Evolutionary conservation across 2,888 invertebrate genomes (phyloP).

Genomic region (Trichogramma evanescens): DNA sequence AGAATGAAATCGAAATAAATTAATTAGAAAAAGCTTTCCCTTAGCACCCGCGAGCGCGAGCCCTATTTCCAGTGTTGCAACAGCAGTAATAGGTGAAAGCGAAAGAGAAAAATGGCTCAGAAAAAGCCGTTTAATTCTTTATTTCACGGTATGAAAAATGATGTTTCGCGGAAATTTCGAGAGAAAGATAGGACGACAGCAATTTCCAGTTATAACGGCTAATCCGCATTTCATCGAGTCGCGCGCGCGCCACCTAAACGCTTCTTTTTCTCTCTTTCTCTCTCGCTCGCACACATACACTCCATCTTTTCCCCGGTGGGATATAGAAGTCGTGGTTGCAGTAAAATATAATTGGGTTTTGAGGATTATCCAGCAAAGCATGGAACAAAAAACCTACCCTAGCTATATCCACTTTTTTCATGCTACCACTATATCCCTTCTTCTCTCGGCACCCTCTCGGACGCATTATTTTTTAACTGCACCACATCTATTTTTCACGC

Average conservation of each 20-base stretch:
- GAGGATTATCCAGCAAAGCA: slow-evolving; percentile 41
- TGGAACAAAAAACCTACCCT: slow-evolving; percentile 27
- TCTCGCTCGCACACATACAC: slow-evolving; percentile 42
- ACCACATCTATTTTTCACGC: too few relatives aligned
- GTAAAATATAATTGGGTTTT: slow-evolving; percentile 48
- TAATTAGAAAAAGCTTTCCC: slow-evolving; percentile 5
- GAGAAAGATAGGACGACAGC: slow-evolving; percentile 31
- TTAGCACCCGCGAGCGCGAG: background rate
- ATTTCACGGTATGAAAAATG: slow-evolving; percentile 20
- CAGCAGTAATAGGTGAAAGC: background rate
- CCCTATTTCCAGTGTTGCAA: too few relatives aligned
- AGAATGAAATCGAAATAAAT: slow-evolving; percentile 10
- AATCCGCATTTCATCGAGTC: slow-evolving; percentile 46
- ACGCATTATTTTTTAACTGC: background rate
- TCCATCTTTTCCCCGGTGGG: slow-evolving; percentile 20
- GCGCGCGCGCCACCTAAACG: slow-evolving; percentile 12
- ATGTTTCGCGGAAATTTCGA: slow-evolving; percentile 22
- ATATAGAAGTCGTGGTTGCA: slow-evolving; percentile 46
- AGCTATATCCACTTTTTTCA: background rate
- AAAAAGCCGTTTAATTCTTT: slow-evolving; percentile 21
- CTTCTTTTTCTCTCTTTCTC: slow-evolving; percentile 27
- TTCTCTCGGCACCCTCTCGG: slow-evolving; percentile 1
- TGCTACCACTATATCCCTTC: background rate
- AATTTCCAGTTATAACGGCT: slow-evolving; percentile 46
- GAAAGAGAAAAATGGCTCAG: slow-evolving; percentile 18